Base-by-base conservation (phyloP, 2,113 vertebrate genomes). In the Bos taurus region DNA sequence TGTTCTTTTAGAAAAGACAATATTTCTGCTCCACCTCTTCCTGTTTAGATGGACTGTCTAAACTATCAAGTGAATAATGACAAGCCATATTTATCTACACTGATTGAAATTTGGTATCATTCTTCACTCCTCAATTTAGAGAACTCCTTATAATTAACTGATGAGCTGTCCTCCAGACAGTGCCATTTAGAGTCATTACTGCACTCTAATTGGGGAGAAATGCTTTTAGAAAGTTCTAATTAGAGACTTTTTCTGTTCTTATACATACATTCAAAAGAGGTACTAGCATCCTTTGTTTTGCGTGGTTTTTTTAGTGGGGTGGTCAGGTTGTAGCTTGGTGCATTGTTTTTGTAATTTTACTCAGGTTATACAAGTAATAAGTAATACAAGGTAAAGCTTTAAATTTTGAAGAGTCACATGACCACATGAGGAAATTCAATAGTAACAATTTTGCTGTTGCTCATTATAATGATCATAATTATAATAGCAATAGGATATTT, bases 51-150 rank as follows among this genome's bases (percentile, higher is more conserved):
- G 87, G 82, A 56, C 94, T 98, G 96, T 97, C 97, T 93, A 96
- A 94, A 96, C 77, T 98, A 97, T 97, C 98, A 98, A 97, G 92
- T 93, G 98, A 97, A 81, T 87, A 97, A 95, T 94, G 96, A 67
- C 90, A 93, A 95, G 83, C 71, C 82, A 60, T 95, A 84, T 87
- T 96, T 97, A 97, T 94, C 93, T 95, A 46, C 67, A 80, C 86
- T 93, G 93, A 88, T 88, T 67, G 84, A 96, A 96, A 97, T 91
- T 80, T 94, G 95, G 95, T 95, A 95, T 97, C 95, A 83, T 94
- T 93, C 96, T 97, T 97, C 97, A 90, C 81, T 90, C 95, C 91
- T 98, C 77, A 86, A 97, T 97, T 98, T 81, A 13, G 30, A 97
- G 97, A 98, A 86, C 81, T 97, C 56, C 84, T 97, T 96, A 80